Evolutionary conservation across 2,888 invertebrate genomes (phyloP).

Genomic region (Agrilus biguttatus): DNA sequence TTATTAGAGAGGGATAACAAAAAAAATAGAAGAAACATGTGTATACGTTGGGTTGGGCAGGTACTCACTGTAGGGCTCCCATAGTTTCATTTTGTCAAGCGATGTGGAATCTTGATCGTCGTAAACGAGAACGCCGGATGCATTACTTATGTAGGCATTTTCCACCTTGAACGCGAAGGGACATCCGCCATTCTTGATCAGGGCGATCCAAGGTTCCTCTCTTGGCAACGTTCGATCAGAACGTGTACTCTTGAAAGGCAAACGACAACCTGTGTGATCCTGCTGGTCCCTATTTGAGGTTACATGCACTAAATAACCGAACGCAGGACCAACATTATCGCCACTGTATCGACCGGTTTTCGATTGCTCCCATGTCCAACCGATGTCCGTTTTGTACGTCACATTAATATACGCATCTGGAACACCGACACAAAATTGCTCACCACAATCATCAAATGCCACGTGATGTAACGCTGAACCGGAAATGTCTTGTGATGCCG

Average conservation of each 20-base stretch:
- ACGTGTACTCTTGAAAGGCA: slow-evolving; percentile 38
- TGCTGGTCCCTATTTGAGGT: slow-evolving; percentile 36
- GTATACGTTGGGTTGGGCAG: neutral
- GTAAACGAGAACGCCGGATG: slow-evolving; percentile 69
- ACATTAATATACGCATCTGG: slow-evolving; percentile 35
- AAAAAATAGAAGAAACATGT: too few relatives aligned
- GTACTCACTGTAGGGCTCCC: slow-evolving; percentile 50
- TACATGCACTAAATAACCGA: slow-evolving; percentile 60
- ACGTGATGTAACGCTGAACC: slow-evolving; percentile 21
- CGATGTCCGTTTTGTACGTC: slow-evolving; percentile 31
- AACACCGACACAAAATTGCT: slow-evolving; percentile 14
- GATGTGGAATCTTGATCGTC: slow-evolving; percentile 55
- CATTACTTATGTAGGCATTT: slow-evolving; percentile 58
- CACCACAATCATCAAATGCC: slow-evolving; percentile 16
- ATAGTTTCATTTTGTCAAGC: slow-evolving; percentile 65
- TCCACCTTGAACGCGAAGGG: slow-evolving; percentile 71
- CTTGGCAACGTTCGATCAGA: slow-evolving; percentile 33
- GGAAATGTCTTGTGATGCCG: slow-evolving; percentile 25
- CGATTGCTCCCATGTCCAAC: slow-evolving; percentile 20
- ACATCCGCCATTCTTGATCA: slow-evolving; percentile 65
- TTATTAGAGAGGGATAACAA: too few relatives aligned
- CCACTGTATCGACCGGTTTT: slow-evolving; percentile 47
- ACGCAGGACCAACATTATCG: slow-evolving; percentile 47
- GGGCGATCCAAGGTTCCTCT: slow-evolving; percentile 63
- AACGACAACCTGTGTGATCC: slow-evolving; percentile 50